Percentiles rank a stretch among this genome's conserved stretches.
These are phyloP conservation scores for Ptilorrhoa leucosticta DNA, from an alignment of 2,113 vertebrate genomes.

Conservation along the genomic window DNA sequence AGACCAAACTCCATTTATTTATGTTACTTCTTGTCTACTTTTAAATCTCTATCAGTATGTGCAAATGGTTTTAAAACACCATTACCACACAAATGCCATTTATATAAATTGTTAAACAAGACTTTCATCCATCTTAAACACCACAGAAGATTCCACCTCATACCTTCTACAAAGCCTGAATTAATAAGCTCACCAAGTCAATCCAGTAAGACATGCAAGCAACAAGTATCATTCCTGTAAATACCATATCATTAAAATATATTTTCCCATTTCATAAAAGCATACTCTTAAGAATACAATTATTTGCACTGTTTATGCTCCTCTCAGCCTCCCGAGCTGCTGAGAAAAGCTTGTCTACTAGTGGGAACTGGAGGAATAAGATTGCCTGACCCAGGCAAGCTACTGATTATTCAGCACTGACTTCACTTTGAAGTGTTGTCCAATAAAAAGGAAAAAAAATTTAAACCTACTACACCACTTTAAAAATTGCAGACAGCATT, in stretches of 20 bases:
- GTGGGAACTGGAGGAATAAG: neutral
- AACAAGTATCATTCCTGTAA: neutral
- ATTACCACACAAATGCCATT: neutral
- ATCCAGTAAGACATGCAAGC: neutral
- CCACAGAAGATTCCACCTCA: neutral
- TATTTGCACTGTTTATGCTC: neutral
- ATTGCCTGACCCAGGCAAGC: neutral
- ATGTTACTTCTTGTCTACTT: neutral
- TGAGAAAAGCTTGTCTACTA: neutral
- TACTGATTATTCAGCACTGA: neutral
- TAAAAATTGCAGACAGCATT: neutral
- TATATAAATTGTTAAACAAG: neutral
- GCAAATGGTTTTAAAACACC: neutral
- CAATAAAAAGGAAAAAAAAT: neutral
- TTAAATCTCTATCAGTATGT: neutral
- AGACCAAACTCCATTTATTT: neutral
- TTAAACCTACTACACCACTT: neutral
- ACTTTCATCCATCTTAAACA: neutral
- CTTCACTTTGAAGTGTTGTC: slow-evolving; percentile 2
- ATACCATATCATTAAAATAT: neutral
- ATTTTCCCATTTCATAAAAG: neutral
- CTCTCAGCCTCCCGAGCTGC: neutral
- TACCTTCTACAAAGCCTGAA: neutral
- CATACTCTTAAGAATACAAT: neutral
- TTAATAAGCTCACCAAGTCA: neutral